Conservation (phyloP, 1,140 invertebrate species). For the Caenorhabditis tropicalis region DNA sequence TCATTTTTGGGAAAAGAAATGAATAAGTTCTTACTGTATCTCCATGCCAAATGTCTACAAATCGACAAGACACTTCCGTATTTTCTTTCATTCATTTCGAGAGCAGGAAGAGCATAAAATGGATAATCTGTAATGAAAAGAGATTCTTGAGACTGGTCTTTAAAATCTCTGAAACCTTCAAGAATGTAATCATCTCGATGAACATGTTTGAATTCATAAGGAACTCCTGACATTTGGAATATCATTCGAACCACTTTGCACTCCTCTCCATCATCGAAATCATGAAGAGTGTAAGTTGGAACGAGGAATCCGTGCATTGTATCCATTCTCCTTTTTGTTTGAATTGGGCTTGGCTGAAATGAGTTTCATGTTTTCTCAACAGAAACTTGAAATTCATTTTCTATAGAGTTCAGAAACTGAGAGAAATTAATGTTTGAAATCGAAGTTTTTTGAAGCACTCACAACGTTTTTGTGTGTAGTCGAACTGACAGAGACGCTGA, state of each 20-base stretch:
- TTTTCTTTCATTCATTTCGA: slow-evolving; percentile 49
- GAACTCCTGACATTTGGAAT: slow-evolving; percentile 24
- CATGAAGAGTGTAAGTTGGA: slow-evolving; percentile 37
- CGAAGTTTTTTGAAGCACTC: background rate
- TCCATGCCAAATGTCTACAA: slow-evolving; percentile 53
- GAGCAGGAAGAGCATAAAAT: slow-evolving; percentile 48
- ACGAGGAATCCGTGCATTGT: slow-evolving; percentile 38
- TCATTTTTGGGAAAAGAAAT: background rate
- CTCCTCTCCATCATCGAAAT: slow-evolving; percentile 48
- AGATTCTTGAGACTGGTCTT: background rate
- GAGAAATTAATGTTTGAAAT: too few relatives aligned
- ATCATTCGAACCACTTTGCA: slow-evolving; percentile 45
- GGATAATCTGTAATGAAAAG: slow-evolving; percentile 46
- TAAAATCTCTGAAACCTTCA: background rate
- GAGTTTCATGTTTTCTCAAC: too few relatives aligned
- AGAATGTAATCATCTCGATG: slow-evolving; percentile 48
- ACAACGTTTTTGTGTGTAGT: slow-evolving; percentile 4
- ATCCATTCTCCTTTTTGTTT: slow-evolving; percentile 7
- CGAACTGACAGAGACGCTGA: slow-evolving; percentile 3
- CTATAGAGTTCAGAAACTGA: too few relatives aligned
- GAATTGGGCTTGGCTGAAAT: slow-evolving; percentile 5
- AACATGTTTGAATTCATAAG: slow-evolving; percentile 38
- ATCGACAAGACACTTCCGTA: slow-evolving; percentile 47
- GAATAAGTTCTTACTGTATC: slow-evolving; percentile 41
- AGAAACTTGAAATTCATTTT: too few relatives aligned